Evolutionary conservation across 1,140 invertebrate species (phyloP), one percentile per base, ranked within the genome.

Genomic region (Atopsyche davidsoni): DNA sequence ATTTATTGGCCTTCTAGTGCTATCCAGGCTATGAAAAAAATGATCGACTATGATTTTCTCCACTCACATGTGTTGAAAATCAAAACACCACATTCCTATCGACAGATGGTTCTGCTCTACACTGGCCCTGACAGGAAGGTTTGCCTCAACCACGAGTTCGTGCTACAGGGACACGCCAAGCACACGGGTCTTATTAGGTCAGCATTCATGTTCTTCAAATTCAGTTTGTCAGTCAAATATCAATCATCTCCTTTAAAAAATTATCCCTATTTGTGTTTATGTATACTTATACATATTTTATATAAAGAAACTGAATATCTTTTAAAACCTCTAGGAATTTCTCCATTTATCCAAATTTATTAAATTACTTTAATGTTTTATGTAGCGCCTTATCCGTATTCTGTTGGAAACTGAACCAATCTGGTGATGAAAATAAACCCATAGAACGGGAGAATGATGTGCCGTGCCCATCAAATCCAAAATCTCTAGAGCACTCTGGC

Each of bases 391-490:
- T 2, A 9, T 2, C 9, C 3, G 4, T 3, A 23, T 22, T 16
- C 25, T 25, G 31, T 32, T 45, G 24, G 14, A 19, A 18, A 32
- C 31, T 19, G 16, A 28, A 24, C 13, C 17, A 45, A 21, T 45
- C n/a, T 25, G 19, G 14, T 36, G 18, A 21, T 11, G 2, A 21
- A 13, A 23, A 45, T 18, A 24, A 40, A 25, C 6, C 46, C 17
- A 16, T 46, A 11, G 58, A 65, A 40, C 55, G 65, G 6, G 56
- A 65, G 14, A 66, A 42, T 43, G 22, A 63, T 0, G 69, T 66
- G 58, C 66, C 73, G 13, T 63, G 64, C n/a, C n/a, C n/a, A n/a
- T n/a, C n/a, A n/a, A n/a, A n/a, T n/a, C n/a, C n/a, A n/a, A n/a
- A n/a, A n/a, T n/a, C n/a, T n/a, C n/a, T n/a, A n/a, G n/a, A n/a